Conservation (phyloP, 1,140 invertebrate species). For the Maniola jurtina region DNA sequence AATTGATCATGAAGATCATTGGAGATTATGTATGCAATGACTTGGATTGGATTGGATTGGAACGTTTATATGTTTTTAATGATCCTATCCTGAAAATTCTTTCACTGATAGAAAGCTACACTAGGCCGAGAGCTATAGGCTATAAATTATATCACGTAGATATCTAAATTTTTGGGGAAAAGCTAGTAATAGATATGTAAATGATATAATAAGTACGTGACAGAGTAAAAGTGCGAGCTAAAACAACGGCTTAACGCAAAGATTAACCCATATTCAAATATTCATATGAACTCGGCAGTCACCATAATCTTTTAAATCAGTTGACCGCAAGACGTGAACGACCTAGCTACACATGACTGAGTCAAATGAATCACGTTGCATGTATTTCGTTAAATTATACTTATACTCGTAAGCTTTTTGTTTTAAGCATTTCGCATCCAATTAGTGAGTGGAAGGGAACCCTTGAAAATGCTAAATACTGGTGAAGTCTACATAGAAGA, state of each 20-base stretch:
- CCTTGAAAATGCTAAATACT: background rate
- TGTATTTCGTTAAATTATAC: slow-evolving; percentile 29
- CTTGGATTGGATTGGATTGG: no score
- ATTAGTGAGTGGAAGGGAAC: slow-evolving; percentile 1
- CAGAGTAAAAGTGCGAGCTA: slow-evolving; percentile 4
- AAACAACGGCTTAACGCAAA: slow-evolving; percentile 3
- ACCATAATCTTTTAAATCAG: slow-evolving; percentile 30
- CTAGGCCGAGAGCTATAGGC: no score
- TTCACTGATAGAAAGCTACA: no score
- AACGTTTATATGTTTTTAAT: no score
- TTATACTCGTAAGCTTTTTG: slow-evolving; percentile 15
- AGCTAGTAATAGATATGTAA: no score
- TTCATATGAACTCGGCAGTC: slow-evolving; percentile 7
- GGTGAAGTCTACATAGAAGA: background rate
- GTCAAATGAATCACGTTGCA: slow-evolving; percentile 36
- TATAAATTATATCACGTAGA: no score
- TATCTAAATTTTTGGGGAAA: no score
- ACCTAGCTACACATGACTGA: slow-evolving; percentile 39
- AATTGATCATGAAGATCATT: no score
- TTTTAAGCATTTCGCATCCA: slow-evolving; percentile 11
- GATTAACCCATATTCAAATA: slow-evolving; percentile 14
- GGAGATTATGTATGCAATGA: no score
- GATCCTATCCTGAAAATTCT: no score
- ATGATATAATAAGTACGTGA: background rate
- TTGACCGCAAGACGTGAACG: slow-evolving; percentile 54